phyloP scores from a whole-genome alignment of 2,797 vertebrate genomes.

The Gouania willdenowi region DNA sequence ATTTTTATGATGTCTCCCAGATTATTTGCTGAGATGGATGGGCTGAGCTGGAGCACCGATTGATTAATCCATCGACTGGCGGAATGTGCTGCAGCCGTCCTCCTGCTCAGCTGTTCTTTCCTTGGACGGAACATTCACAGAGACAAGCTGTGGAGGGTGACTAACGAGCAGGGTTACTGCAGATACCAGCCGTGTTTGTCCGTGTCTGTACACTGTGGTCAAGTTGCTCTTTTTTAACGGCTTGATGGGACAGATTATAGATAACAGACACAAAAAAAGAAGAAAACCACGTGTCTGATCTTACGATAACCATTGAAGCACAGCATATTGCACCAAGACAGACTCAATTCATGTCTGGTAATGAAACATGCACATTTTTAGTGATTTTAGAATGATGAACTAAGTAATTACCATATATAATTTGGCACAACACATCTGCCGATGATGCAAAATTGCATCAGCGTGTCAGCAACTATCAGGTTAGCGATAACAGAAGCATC shows the following conservation, averaged over 20 bases:
- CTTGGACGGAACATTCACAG: constrained; percentile 52
- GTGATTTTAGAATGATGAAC: constrained; percentile 9
- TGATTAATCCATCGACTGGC: constrained; percentile 75
- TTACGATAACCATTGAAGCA: too few species aligned
- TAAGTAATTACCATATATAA: constrained; percentile 17
- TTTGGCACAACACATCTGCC: constrained; percentile 6
- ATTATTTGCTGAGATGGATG: constrained; percentile 73
- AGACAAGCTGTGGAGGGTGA: constrained; percentile 61
- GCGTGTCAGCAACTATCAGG: constrained; percentile 5
- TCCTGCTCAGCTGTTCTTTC: constrained; percentile 64
- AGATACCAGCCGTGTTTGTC: constrained; percentile 34
- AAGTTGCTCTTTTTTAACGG: constrained; percentile 20
- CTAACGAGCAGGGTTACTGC: constrained; percentile 52
- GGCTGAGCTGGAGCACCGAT: constrained; percentile 62
- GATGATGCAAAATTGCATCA: constrained; percentile 13
- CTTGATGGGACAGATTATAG: constrained; percentile 20
- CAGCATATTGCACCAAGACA: too few species aligned
- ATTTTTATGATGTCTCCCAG: constrained; percentile 75
- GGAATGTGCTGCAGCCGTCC: constrained; percentile 62
- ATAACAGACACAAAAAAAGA: constrained; percentile 4
- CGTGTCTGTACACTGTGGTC: constrained; percentile 13
- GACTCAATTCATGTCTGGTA: too few species aligned
- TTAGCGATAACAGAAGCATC: constrained; percentile 15
- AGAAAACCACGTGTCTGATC: not conserved
- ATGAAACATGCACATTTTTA: too few species aligned